These are phyloP conservation scores for Anthophora plumipes DNA, from an alignment of 2,888 invertebrate genomes.

Conservation along the genomic window DNA sequence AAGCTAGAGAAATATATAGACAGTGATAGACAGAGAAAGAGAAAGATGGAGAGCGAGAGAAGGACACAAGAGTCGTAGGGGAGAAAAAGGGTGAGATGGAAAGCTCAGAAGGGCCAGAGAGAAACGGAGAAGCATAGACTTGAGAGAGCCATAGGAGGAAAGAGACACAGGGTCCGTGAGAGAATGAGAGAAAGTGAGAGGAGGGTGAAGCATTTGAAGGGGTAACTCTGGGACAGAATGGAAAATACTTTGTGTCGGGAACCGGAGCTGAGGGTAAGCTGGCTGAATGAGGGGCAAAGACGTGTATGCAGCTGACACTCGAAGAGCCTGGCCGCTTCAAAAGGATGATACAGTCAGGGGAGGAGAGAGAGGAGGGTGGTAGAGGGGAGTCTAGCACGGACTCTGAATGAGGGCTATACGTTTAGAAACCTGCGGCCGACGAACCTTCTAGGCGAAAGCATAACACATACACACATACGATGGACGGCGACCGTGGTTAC, in stretches of 20 bases:
- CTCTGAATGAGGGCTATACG: slow-evolving; percentile 53
- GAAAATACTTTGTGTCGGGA: slow-evolving; percentile 63
- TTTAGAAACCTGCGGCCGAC: slow-evolving; percentile 60
- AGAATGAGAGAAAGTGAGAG: not conserved
- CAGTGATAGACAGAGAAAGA: too few relatives aligned
- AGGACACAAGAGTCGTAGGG: too few relatives aligned
- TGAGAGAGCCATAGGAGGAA: slow-evolving; percentile 5
- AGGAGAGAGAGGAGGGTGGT: slow-evolving; percentile 14
- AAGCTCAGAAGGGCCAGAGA: too few relatives aligned
- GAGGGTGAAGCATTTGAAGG: slow-evolving; percentile 30
- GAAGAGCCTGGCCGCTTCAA: slow-evolving; percentile 63
- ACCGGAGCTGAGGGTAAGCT: slow-evolving; percentile 52
- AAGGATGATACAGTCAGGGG: slow-evolving; percentile 52
- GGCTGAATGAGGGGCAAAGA: slow-evolving; percentile 59
- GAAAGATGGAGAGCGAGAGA: too few relatives aligned
- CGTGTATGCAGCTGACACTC: slow-evolving; percentile 64
- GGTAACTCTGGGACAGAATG: slow-evolving; percentile 48
- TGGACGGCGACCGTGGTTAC: slow-evolving; percentile 18
- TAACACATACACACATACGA: slow-evolving; percentile 32
- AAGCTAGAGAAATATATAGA: too few relatives aligned
- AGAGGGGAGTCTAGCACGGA: slow-evolving; percentile 37
- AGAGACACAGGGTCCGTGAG: not conserved
- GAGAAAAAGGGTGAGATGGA: too few relatives aligned
- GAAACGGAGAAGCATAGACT: not conserved
- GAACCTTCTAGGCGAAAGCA: slow-evolving; percentile 50